Percentiles rank a stretch among this genome's conserved stretches.
These are phyloP conservation scores for Phalacrocorax aristotelis DNA, from an alignment of 2,113 vertebrate genomes.

Conservation along the genomic window DNA sequence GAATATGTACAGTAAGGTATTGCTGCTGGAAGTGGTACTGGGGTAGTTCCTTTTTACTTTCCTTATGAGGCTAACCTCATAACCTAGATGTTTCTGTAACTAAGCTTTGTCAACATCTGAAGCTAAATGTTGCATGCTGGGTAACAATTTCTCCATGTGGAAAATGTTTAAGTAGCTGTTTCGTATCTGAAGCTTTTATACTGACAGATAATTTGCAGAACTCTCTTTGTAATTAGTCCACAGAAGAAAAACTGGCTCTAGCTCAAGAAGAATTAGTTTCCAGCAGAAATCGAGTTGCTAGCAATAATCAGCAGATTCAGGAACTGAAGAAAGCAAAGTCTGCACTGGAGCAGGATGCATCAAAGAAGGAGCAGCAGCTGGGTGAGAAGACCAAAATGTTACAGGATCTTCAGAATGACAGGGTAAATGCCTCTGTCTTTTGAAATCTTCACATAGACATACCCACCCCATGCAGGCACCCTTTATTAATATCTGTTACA, in stretches of 20 bases:
- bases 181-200: not conserved
- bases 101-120: not conserved
- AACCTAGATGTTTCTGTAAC: not conserved
- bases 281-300: constrained; percentile 84
- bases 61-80: not conserved
- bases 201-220: not conserved
- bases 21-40: not conserved
- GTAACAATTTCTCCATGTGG: not conserved
- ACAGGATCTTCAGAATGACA: constrained; percentile 83
- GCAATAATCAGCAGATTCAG: constrained; percentile 82
- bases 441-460: not conserved
- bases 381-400: constrained; percentile 79
- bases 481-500: not conserved
- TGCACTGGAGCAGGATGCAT: constrained; percentile 79
- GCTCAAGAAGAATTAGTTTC: constrained; percentile 90
- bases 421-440: constrained; percentile 72
- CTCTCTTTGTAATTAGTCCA: constrained; percentile 74
- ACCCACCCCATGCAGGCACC: not conserved
- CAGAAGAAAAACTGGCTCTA: constrained; percentile 87
- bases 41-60: not conserved
- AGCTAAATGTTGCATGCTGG: not conserved
- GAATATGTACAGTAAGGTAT: not conserved
- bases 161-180: not conserved
- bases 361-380: constrained; percentile 79
- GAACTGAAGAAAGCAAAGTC: constrained; percentile 78